Conservation (phyloP, 2,113 vertebrate species). For the Stegostoma tigrinum region DNA sequence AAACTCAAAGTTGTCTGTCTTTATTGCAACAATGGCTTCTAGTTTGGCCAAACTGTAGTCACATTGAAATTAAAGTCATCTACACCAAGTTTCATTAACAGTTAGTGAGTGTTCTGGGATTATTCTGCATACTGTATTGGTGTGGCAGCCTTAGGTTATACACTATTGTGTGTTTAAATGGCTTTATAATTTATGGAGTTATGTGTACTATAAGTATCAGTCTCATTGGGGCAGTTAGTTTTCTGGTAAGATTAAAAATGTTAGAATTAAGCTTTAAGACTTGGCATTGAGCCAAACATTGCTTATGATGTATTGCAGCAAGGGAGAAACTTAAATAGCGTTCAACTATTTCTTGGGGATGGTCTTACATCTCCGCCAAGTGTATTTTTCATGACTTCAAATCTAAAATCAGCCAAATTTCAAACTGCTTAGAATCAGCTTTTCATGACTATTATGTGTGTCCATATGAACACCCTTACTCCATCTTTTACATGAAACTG, state of each 20-base stretch:
- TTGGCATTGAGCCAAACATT: neutral
- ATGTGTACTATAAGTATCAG: neutral
- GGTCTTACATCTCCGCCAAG: neutral
- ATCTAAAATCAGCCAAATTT: neutral
- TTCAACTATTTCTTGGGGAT: neutral
- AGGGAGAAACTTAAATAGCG: neutral
- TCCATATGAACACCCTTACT: neutral
- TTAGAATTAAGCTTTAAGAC: constrained; percentile 17
- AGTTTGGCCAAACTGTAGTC: neutral
- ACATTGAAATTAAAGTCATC: neutral
- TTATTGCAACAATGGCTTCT: neutral
- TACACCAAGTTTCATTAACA: neutral
- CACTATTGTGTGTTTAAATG: neutral
- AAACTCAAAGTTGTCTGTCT: neutral
- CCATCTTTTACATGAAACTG: neutral
- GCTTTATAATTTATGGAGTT: neutral
- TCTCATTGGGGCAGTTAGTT: neutral
- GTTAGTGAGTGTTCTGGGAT: neutral
- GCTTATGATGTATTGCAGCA: neutral
- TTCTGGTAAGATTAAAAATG: constrained; percentile 12
- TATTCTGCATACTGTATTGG: neutral
- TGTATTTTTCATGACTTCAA: neutral
- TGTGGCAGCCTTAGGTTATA: neutral
- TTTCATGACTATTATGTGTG: neutral
- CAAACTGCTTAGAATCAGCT: neutral